Conservation (phyloP, 35 echinoderm and acorn worm species). For the Strongylocentrotus purpuratus region DNA sequence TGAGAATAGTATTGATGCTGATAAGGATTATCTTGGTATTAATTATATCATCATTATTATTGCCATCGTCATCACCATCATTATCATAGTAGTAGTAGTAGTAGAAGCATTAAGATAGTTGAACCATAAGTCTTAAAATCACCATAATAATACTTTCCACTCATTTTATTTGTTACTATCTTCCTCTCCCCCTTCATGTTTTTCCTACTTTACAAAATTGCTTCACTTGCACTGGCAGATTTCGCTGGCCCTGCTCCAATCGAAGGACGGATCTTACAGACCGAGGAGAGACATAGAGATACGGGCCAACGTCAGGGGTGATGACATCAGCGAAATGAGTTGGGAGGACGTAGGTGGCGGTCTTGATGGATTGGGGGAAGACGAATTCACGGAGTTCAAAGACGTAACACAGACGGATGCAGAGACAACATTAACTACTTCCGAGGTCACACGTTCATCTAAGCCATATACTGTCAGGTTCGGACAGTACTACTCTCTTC, state of each 20-base stretch:
- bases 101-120: too few species aligned
- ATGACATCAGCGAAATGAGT: not conserved
- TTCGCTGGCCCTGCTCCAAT: not conserved
- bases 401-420: not conserved
- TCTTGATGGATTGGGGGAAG: constrained; percentile 6
- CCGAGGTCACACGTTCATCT: too few species aligned
- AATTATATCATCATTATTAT: too few species aligned
- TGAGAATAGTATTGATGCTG: too few species aligned
- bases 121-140: too few species aligned
- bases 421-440: not conserved
- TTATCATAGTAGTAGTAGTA: too few species aligned
- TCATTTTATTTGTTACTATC: too few species aligned
- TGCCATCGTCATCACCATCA: too few species aligned
- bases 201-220: not conserved
- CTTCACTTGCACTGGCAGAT: not conserved
- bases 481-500: too few species aligned
- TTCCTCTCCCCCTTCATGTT: not conserved
- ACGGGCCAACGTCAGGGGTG: not conserved
- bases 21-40: too few species aligned
- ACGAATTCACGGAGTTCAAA: not conserved
- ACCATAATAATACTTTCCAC: too few species aligned
- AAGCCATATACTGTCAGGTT: too few species aligned
- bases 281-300: not conserved
- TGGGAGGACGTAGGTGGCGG: not conserved
- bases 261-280: not conserved